Evolutionary conservation across 2,797 vertebrate species (phyloP).

Genomic region (Pseudochirops corinnae): DNA sequence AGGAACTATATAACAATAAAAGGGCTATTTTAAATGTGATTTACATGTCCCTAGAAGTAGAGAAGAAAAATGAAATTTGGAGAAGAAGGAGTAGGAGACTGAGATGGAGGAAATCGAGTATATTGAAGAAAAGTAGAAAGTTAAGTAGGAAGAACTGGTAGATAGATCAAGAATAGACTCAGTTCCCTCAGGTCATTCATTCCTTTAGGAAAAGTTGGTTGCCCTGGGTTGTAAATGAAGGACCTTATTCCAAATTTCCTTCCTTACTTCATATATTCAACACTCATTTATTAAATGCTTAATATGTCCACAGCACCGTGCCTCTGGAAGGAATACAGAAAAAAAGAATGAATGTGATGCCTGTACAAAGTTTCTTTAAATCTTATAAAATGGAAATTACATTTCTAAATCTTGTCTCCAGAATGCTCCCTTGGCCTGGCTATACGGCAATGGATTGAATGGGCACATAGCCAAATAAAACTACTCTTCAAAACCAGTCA

Average conservation of each 20-base stretch:
- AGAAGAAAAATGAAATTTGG: neutral
- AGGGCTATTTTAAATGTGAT: neutral
- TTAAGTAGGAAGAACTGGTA: neutral
- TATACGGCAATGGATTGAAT: neutral
- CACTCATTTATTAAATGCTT: neutral
- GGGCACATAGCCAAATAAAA: neutral
- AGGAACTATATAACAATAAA: constrained; percentile 18
- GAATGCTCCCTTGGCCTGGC: neutral
- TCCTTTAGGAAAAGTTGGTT: neutral
- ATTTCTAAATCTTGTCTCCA: neutral
- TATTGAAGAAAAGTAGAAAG: neutral
- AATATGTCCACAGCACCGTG: neutral
- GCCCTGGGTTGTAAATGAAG: neutral
- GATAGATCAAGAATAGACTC: neutral
- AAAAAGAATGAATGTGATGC: neutral
- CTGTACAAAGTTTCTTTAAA: neutral
- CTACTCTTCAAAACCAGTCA: neutral
- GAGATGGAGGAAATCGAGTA: neutral
- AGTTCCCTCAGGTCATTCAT: neutral
- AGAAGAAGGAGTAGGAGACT: neutral
- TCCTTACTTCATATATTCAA: neutral
- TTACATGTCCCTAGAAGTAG: neutral
- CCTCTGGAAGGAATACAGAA: neutral
- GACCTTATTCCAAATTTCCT: neutral
- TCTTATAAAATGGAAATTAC: neutral